These are phyloP conservation scores for Drosophila chauvacae DNA, from an alignment of 1,140 invertebrate genomes.

Conservation along the genomic window DNA sequence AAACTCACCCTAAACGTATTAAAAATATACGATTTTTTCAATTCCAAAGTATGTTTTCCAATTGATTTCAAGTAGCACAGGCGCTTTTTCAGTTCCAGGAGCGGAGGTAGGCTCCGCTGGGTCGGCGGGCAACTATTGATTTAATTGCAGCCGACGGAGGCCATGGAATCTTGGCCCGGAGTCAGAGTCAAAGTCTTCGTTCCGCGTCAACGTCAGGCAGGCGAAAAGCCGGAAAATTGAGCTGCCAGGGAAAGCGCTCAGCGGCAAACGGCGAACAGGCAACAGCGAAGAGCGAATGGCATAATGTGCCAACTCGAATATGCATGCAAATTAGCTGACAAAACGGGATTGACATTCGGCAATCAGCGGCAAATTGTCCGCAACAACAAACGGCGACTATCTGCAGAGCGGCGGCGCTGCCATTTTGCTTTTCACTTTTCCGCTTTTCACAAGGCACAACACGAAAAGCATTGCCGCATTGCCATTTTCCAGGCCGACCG, in stretches of 20 bases:
- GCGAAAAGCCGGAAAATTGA: slow-evolving; percentile 38
- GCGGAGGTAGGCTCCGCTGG: background rate
- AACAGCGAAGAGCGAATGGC: slow-evolving; percentile 6
- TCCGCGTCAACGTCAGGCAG: slow-evolving; percentile 32
- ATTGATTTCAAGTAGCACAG: no score
- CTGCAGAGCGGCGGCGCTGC: slow-evolving; percentile 4
- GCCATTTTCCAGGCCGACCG: slow-evolving; percentile 44
- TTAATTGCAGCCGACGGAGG: slow-evolving; percentile 34
- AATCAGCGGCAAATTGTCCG: slow-evolving; percentile 50
- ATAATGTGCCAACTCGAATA: slow-evolving; percentile 44
- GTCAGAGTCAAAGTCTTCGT: background rate
- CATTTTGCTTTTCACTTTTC: slow-evolving; percentile 22
- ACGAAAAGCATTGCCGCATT: slow-evolving; percentile 41
- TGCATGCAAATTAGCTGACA: slow-evolving; percentile 75
- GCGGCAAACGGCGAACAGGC: background rate
- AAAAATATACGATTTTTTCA: background rate
- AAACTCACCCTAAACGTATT: background rate
- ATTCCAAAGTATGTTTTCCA: background rate
- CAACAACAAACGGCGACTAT: slow-evolving; percentile 17
- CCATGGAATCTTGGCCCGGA: slow-evolving; percentile 9
- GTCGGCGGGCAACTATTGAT: slow-evolving; percentile 26
- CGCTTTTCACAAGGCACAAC: background rate
- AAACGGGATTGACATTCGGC: slow-evolving; percentile 54
- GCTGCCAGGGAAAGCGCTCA: slow-evolving; percentile 20
- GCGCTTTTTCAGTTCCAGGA: slow-evolving; percentile 2